Conservation (phyloP, 1,140 invertebrate genomes). For the Colletes latitarsis region DNA sequence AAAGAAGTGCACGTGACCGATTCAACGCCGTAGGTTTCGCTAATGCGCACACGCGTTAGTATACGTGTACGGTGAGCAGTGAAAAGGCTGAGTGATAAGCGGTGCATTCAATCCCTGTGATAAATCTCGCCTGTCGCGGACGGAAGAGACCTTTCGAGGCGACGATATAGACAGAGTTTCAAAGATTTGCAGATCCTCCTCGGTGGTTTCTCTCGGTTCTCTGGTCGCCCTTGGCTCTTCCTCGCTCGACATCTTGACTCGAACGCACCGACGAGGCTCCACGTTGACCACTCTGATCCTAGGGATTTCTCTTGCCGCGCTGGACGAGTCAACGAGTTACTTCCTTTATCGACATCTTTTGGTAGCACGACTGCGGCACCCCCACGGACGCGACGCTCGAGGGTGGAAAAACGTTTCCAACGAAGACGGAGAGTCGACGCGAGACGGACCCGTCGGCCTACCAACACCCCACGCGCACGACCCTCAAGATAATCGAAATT, state of each 20-base stretch:
- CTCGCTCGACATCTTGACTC: constrained; percentile 21
- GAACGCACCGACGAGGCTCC: neutral
- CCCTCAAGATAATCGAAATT: constrained; percentile 49
- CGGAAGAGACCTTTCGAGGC: constrained; percentile 63
- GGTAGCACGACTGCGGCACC: neutral
- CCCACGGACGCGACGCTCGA: neutral
- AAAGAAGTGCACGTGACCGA: neutral
- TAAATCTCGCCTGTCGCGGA: neutral
- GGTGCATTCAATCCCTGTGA: neutral
- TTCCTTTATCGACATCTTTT: neutral
- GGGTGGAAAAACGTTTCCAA: constrained; percentile 15
- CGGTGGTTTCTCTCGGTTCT: constrained; percentile 76
- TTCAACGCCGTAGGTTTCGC: neutral
- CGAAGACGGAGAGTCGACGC: constrained; percentile 29
- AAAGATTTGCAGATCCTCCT: constrained; percentile 86
- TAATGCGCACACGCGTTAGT: neutral
- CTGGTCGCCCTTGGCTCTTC: neutral
- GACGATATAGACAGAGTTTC: constrained; percentile 82
- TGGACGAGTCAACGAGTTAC: neutral
- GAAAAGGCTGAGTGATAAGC: neutral
- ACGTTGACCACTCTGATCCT: neutral
- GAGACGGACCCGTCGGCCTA: neutral
- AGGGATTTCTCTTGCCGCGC: neutral
- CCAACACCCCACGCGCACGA: neutral
- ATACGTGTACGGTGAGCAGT: neutral